These are phyloP conservation scores for Monopterus albus DNA, from an alignment of 2,113 vertebrate species.

Conservation along the genomic window DNA sequence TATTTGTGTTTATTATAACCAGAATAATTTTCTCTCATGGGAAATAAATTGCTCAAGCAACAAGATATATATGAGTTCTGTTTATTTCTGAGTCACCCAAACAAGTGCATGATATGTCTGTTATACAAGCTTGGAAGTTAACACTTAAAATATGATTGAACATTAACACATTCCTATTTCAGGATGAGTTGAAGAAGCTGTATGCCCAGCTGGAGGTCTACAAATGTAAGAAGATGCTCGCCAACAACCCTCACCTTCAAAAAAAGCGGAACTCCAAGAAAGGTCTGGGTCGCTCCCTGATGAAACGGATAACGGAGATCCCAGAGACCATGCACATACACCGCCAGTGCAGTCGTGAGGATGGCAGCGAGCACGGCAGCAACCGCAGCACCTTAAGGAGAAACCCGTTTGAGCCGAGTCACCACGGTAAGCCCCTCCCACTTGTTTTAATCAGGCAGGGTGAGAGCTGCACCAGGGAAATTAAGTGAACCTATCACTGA, in stretches of 20 bases:
- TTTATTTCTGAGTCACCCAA: too few species aligned
- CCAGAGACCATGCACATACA: conserved; percentile 93
- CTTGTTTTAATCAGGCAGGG: background rate
- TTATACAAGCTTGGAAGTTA: too few species aligned
- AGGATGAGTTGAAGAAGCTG: conserved; percentile 98
- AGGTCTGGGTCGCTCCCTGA: conserved; percentile 94
- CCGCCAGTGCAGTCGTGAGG: conserved; percentile 93
- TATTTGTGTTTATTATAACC: too few species aligned
- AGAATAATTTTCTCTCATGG: too few species aligned
- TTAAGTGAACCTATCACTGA: background rate
- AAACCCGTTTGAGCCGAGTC: conserved; percentile 85
- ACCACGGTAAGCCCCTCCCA: conserved; percentile 75
- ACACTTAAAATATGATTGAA: background rate
- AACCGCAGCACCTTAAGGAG: conserved; percentile 85
- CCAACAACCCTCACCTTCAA: conserved; percentile 98
- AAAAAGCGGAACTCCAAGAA: conserved; percentile 99
- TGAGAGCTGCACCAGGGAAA: background rate
- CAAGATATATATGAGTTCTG: too few species aligned
- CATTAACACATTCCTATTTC: background rate
- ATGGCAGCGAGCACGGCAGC: conserved; percentile 85
- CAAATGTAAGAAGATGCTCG: conserved; percentile 98
- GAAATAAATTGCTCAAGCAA: too few species aligned
- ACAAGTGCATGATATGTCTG: too few species aligned
- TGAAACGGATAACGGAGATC: conserved; percentile 97
- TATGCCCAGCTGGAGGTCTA: conserved; percentile 97